These are phyloP conservation scores for Perdita meconis DNA, from an alignment of 2,888 invertebrate genomes.

Conservation along the genomic window DNA sequence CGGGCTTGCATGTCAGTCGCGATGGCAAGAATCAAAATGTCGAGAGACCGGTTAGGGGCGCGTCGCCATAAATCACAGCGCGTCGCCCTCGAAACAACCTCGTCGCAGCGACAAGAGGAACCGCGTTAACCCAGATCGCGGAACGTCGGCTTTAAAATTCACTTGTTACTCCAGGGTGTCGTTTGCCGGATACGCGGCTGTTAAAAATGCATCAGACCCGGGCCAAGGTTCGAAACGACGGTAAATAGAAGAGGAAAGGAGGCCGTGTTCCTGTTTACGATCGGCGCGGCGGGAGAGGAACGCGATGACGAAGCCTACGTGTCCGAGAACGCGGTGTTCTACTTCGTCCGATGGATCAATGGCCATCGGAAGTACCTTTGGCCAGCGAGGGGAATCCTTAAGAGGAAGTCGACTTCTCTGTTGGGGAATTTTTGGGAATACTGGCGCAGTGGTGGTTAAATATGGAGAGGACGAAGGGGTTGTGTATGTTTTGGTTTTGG, in stretches of 20 bases:
- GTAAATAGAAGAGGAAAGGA: constrained; percentile 8
- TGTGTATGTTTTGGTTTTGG: too few relatives aligned
- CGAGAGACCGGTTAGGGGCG: neutral
- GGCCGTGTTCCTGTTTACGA: constrained; percentile 20
- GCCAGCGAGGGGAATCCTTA: neutral
- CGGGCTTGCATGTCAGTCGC: neutral
- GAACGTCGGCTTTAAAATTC: constrained; percentile 39
- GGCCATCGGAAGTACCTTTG: neutral
- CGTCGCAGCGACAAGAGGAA: constrained; percentile 20
- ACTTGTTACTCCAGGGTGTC: constrained; percentile 27
- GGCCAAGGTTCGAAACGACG: neutral
- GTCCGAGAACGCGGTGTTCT: neutral
- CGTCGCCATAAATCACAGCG: constrained; percentile 29
- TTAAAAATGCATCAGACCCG: constrained; percentile 48
- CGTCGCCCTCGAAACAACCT: constrained; percentile 1
- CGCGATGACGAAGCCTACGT: neutral
- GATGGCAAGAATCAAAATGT: constrained; percentile 5
- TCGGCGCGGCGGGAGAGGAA: constrained; percentile 18
- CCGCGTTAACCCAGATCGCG: constrained; percentile 38
- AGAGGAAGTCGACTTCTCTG: too few relatives aligned
- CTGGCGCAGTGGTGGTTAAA: too few relatives aligned
- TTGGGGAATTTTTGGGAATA: too few relatives aligned
- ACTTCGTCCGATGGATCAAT: neutral
- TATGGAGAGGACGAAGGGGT: too few relatives aligned
- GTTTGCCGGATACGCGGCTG: constrained; percentile 24